Evolutionary conservation across 92 coral and sea anemone genomes (phyloP).

Genomic region (Porites divaricata): DNA sequence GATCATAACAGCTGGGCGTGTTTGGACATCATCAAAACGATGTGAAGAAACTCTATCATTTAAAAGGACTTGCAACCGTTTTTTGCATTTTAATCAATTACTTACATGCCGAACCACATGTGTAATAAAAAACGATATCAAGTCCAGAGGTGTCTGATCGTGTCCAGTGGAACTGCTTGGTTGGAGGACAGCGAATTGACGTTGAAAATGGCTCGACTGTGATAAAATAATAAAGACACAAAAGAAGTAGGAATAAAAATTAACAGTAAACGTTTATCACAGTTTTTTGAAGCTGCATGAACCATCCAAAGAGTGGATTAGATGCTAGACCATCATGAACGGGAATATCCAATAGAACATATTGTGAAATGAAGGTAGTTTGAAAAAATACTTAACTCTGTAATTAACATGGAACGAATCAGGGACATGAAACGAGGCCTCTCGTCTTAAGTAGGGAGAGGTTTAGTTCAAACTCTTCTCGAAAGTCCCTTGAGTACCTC

Average conservation of each 20-base stretch:
- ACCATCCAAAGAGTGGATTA: too few relatives aligned
- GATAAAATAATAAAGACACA: neutral
- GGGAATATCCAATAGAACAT: too few relatives aligned
- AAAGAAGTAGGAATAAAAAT: neutral
- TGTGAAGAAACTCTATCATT: neutral
- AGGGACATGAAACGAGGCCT: too few relatives aligned
- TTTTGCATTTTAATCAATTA: neutral
- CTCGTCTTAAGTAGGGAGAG: too few relatives aligned
- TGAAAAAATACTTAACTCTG: too few relatives aligned
- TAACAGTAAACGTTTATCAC: neutral
- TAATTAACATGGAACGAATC: too few relatives aligned
- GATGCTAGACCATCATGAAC: too few relatives aligned
- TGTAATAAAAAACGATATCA: conserved; percentile 72
- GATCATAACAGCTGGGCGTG: too few relatives aligned
- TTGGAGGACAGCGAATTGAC: conserved; percentile 74
- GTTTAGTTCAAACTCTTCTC: too few relatives aligned
- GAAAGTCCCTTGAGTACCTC: too few relatives aligned
- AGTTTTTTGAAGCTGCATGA: too few relatives aligned
- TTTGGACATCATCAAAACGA: neutral
- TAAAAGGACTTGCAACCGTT: neutral
- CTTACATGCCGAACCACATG: conserved; percentile 63
- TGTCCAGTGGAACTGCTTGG: conserved; percentile 58
- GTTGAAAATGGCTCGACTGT: conserved; percentile 84
- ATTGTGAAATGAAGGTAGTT: too few relatives aligned
- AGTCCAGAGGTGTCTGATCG: conserved; percentile 56